A percentile compares a stretch with the other conserved stretches of the same genome.
These are phyloP conservation scores for Bovichtus variegatus DNA, from an alignment of 2,797 vertebrate species.

Conservation along the genomic window DNA sequence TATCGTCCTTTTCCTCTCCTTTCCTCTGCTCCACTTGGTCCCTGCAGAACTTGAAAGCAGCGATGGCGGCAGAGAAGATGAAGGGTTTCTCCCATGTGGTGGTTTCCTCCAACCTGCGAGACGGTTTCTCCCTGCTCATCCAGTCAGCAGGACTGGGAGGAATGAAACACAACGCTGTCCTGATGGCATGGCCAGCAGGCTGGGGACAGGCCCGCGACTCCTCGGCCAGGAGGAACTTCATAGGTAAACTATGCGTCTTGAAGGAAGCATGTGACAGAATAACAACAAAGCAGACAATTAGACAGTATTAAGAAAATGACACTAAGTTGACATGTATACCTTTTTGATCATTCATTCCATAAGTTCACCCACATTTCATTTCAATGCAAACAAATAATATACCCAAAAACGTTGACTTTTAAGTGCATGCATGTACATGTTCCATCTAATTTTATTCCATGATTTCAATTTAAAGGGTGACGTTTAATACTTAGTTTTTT, in stretches of 20 bases:
- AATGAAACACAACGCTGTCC: conserved; percentile 97
- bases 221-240: conserved; percentile 92
- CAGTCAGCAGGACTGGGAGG: conserved; percentile 96
- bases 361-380: background rate
- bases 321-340: background rate
- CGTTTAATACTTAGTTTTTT: no score
- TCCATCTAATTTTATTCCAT: no score
- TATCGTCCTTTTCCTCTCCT: background rate
- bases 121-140: conserved; percentile 95
- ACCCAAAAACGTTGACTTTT: no score
- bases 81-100: conserved; percentile 97
- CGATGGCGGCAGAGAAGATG: conserved; percentile 89
- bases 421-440: no score
- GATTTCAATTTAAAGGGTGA: no score
- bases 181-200: conserved; percentile 92
- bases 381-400: no score
- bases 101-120: conserved; percentile 91
- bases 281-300: background rate
- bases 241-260: conserved; percentile 81
- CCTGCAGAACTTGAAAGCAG: conserved; percentile 89
- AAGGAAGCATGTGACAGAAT: background rate
- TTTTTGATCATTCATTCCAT: background rate
- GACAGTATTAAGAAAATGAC: background rate
- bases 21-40: background rate
- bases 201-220: conserved; percentile 88